phyloP scores from a whole-genome alignment of 2,797 vertebrate genomes.

The Chaunax sp. region DNA sequence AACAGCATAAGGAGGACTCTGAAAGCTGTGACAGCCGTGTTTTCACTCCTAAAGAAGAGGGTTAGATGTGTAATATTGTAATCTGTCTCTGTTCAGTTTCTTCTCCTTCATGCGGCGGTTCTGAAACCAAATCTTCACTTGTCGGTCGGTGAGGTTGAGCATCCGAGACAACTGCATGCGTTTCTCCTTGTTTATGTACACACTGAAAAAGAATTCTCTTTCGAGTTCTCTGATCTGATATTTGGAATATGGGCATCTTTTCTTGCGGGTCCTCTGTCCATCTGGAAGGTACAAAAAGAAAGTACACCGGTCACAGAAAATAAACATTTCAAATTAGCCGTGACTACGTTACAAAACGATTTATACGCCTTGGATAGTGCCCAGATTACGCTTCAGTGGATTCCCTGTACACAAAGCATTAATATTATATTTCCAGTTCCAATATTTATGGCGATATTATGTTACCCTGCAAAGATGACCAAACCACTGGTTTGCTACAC shows the following conservation, averaged over 20 bases:
- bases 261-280: conserved; percentile 97
- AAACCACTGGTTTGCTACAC: conserved; percentile 26
- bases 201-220: conserved; percentile 99
- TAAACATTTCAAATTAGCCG: conserved; percentile 49
- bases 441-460: conserved; percentile 41
- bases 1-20: conserved; percentile 47
- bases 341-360: conserved; percentile 39
- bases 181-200: conserved; percentile 99
- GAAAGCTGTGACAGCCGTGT: conserved; percentile 50
- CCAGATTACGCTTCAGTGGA: conserved; percentile 49
- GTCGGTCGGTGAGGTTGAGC: conserved; percentile 98
- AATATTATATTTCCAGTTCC: conserved; percentile 51
- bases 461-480: conserved; percentile 43
- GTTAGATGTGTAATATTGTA: conserved; percentile 98
- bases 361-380: conserved; percentile 36
- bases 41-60: conserved; percentile 88
- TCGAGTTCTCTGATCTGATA: conserved; percentile 99
- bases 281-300: conserved; percentile 81
- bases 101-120: conserved; percentile 99
- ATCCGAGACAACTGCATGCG: conserved; percentile 97
- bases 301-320: conserved; percentile 37
- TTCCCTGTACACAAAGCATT: conserved; percentile 48
- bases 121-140: conserved; percentile 99
- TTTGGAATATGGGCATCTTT: conserved; percentile 98
- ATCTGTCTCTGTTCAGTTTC: conserved; percentile 99